Evolutionary conservation across 2,797 vertebrate genomes (phyloP), one percentile per base, ranked within the genome.

Genomic region (Anas acuta): DNA sequence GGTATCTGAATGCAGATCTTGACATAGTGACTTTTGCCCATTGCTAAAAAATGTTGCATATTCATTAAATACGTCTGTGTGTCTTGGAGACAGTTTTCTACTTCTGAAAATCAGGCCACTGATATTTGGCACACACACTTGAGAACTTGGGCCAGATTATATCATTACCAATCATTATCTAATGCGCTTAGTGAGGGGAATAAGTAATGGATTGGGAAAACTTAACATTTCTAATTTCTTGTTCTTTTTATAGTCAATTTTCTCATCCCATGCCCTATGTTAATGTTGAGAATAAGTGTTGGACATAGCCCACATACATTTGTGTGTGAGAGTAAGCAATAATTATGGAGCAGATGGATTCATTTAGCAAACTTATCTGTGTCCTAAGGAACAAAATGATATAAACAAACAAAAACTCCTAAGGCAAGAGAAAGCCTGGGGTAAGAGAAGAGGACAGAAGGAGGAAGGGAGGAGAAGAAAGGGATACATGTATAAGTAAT

Each of bases 51-150:
- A 71, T 33, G 57, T 41, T 71, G 25, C n/a, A 33, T 76, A 57
- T 84, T 76, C 3, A 0, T 69, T 11, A 4, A 84, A 80, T 65
- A 54, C 28, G 19, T 69, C 39, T 94, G 53, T 71, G 30, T 87
- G 43, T 85, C 67, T 91, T 85, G 87, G 82, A 93, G 37, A 87
- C 33, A 76, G 41, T 53, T 73, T 49, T 14, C 39, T 82, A 76
- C 72, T 92, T 88, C 82, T 94, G 88, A 76, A 95, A 89, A 92
- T 87, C 61, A 89, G 74, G n/a, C 67, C 77, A 76, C 71, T 90
- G 71, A 70, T 83, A 51, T 30, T 82, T 95, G 84, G 81, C 71
- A 71, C 5, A 26, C 9, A 16, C 3, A 3, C 7, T 15, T 53
- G 22, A 89, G 58, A 82, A 73, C 9, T 5, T 41, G 43, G 13